These are phyloP conservation scores for Drosophila simulans DNA, from an alignment of 1,140 invertebrate species.

Conservation along the genomic window DNA sequence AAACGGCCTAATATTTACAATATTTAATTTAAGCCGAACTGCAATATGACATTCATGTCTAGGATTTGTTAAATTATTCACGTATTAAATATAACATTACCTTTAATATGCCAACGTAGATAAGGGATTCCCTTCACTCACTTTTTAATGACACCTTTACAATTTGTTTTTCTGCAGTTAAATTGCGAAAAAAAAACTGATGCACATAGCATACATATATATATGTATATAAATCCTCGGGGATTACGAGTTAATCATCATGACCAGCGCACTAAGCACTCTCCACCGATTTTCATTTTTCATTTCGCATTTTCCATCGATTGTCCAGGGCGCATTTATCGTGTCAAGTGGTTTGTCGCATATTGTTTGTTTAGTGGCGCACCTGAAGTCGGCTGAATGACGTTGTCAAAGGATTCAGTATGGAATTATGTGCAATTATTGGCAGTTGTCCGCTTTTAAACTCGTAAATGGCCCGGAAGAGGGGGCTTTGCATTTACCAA, in stretches of 20 bases:
- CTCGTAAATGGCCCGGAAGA: constrained; percentile 8
- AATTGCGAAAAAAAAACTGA: neutral
- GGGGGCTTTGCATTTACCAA: constrained; percentile 19
- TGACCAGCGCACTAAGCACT: constrained; percentile 30
- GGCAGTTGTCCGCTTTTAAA: constrained; percentile 15
- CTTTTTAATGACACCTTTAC: neutral
- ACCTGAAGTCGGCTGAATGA: neutral
- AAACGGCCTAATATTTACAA: too few species aligned
- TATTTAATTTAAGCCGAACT: too few species aligned
- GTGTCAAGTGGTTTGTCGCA: constrained; percentile 24
- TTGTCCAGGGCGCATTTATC: constrained; percentile 5
- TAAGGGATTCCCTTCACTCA: too few species aligned
- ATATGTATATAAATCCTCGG: constrained; percentile 1
- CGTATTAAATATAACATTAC: too few species aligned
- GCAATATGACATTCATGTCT: too few species aligned
- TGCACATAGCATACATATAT: too few species aligned
- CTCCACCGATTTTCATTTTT: constrained; percentile 1
- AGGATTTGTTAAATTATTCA: too few species aligned
- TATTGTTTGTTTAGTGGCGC: constrained; percentile 34
- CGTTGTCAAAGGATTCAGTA: constrained; percentile 32
- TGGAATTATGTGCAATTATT: constrained; percentile 39
- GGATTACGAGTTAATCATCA: constrained; percentile 31
- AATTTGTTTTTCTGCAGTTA: neutral
- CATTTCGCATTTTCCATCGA: neutral
- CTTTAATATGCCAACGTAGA: too few species aligned